Conservation (phyloP, 92 coral and sea anemone genomes). For the Palythoa grandis region DNA sequence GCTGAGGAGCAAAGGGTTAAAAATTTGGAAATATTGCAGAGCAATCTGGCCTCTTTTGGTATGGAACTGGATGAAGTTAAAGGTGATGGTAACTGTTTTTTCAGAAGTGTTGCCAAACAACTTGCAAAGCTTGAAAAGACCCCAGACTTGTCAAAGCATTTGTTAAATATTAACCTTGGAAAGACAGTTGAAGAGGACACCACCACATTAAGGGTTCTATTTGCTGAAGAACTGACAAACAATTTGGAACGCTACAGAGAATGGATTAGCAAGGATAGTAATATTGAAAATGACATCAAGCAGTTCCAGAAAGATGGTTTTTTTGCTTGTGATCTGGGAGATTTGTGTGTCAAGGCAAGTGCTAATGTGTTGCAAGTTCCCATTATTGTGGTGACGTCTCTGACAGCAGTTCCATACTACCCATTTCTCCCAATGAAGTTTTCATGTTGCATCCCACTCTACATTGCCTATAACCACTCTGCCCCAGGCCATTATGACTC, state of each 20-base stretch:
- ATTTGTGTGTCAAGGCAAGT: conserved; percentile 68
- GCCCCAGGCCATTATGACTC: conserved; percentile 86
- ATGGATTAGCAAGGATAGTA: conserved; percentile 65
- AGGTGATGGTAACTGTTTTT: conserved; percentile 72
- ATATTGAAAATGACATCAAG: conserved; percentile 43
- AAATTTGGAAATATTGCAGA: conserved; percentile 44
- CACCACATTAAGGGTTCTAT: conserved; percentile 51
- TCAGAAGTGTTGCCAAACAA: conserved; percentile 57
- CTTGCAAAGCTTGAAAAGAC: conserved; percentile 39
- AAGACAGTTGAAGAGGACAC: conserved; percentile 55
- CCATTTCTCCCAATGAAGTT: conserved; percentile 77
- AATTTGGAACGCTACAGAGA: conserved; percentile 69
- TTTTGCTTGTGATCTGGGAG: conserved; percentile 79
- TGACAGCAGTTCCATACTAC: conserved; percentile 61
- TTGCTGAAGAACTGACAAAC: conserved; percentile 57
- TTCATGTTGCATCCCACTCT: conserved; percentile 58
- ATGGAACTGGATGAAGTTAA: conserved; percentile 53
- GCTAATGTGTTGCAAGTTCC: conserved; percentile 69
- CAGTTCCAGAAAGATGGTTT: conserved; percentile 65
- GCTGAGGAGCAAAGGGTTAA: conserved; percentile 25
- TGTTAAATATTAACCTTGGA: conserved; percentile 48
- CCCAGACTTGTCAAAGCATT: conserved; percentile 36
- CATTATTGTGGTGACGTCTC: conserved; percentile 70
- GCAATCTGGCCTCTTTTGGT: conserved; percentile 67
- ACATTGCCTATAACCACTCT: conserved; percentile 74